phyloP scores from a whole-genome alignment of 2,113 vertebrate genomes.

The Pipra filicauda region DNA sequence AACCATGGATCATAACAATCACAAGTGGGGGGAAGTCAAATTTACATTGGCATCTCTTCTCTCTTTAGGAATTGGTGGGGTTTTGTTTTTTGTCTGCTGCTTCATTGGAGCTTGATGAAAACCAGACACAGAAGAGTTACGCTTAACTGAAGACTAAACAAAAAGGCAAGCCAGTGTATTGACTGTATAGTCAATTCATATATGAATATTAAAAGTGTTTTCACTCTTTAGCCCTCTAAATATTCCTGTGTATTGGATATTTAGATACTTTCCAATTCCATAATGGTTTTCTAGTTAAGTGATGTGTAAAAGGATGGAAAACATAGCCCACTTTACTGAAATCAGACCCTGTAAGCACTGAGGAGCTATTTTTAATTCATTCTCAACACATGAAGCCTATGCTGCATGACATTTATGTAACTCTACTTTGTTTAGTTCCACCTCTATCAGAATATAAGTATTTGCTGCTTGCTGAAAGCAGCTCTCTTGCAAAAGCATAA shows the following conservation, averaged over 20 bases:
- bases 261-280: neutral
- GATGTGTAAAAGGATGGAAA: constrained; percentile 17
- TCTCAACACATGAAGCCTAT: neutral
- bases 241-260: neutral
- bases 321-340: neutral
- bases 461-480: neutral
- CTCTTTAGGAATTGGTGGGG: neutral
- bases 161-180: neutral
- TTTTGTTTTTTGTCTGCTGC: neutral
- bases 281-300: constrained; percentile 9
- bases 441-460: constrained; percentile 1
- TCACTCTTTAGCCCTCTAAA: neutral
- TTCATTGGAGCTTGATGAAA: neutral
- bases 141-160: neutral
- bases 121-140: neutral
- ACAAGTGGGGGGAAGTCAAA: neutral
- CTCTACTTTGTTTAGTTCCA: constrained; percentile 28
- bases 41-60: neutral
- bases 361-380: constrained; percentile 38
- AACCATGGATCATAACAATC: neutral
- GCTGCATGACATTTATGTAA: constrained; percentile 4
- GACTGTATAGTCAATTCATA: neutral
- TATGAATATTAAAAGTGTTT: neutral
- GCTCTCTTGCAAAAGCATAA: neutral
- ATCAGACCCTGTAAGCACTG: neutral